These are phyloP conservation scores for Podarcis muralis DNA, from an alignment of 2,113 vertebrate species.

Conservation along the genomic window DNA sequence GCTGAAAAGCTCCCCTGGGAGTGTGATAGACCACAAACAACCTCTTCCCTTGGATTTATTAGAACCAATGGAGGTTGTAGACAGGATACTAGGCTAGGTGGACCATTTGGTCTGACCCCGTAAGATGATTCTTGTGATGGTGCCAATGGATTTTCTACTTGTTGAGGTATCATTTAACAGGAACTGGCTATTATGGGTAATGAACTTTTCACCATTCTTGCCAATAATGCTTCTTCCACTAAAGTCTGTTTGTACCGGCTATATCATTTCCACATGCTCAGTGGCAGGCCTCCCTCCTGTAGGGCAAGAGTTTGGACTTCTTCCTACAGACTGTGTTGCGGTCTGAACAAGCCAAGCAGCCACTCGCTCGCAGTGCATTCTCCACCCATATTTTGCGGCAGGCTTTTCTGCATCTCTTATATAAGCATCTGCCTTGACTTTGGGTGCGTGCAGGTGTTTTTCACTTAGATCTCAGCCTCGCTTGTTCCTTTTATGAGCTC, in stretches of 20 bases:
- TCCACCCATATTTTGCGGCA: too few relatives aligned
- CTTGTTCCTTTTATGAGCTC: not conserved
- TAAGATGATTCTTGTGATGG: not conserved
- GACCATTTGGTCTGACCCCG: not conserved
- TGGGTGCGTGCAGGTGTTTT: not conserved
- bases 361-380: not conserved
- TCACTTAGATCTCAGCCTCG: not conserved
- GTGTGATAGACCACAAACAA: not conserved
- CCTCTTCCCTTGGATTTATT: not conserved
- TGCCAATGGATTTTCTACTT: not conserved
- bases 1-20: not conserved
- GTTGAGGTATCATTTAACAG: not conserved
- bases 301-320: not conserved
- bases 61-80: not conserved
- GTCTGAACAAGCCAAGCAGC: not conserved
- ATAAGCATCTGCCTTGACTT: not conserved
- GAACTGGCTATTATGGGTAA: not conserved
- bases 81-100: not conserved
- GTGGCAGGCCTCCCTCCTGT: not conserved
- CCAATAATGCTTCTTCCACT: too few relatives aligned
- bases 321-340: not conserved
- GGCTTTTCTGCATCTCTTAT: not conserved
- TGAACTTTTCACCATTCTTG: not conserved
- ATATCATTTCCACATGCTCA: not conserved
- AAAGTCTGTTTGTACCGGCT: not conserved